A percentile compares a stretch with the other conserved stretches of the same genome.
phyloP scores from a whole-genome alignment of 2,797 vertebrate genomes.

The Epinephelus malabaricus region DNA sequence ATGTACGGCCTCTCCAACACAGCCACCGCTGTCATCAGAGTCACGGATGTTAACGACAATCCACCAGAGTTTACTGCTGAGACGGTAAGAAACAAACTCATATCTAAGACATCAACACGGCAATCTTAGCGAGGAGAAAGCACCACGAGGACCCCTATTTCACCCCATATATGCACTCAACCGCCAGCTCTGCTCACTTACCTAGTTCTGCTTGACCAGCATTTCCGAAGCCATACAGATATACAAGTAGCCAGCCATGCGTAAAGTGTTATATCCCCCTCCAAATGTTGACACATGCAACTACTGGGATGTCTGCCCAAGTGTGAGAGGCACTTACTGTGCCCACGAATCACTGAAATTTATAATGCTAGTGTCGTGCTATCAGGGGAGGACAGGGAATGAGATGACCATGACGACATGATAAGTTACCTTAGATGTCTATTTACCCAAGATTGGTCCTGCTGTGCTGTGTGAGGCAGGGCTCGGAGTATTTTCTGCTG shows the following conservation, averaged over 20 bases:
- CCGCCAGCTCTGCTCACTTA: constrained; percentile 55
- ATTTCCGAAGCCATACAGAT: constrained; percentile 66
- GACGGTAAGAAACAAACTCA: constrained; percentile 87
- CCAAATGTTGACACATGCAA: constrained; percentile 81
- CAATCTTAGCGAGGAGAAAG: constrained; percentile 14
- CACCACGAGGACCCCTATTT: constrained; percentile 41
- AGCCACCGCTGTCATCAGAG: constrained; percentile 94
- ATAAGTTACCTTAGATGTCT: constrained; percentile 80
- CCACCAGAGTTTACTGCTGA: constrained; percentile 96
- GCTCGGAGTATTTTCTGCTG: constrained; percentile 65
- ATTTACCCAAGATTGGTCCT: constrained; percentile 74
- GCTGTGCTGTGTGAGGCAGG: constrained; percentile 56
- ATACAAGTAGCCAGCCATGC: constrained; percentile 66
- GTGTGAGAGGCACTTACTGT: constrained; percentile 73
- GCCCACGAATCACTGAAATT: constrained; percentile 70
- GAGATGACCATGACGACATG: constrained; percentile 77
- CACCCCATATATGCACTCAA: constrained; percentile 56
- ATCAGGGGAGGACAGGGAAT: constrained; percentile 66
- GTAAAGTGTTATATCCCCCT: constrained; percentile 68
- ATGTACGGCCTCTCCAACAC: constrained; percentile 98
- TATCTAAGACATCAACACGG: constrained; percentile 27
- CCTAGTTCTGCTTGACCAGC: constrained; percentile 75
- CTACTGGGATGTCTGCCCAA: constrained; percentile 59
- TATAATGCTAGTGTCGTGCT: constrained; percentile 74
- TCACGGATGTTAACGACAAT: constrained; percentile 99